A percentile compares a stretch with the other conserved stretches of the same genome.
These are phyloP conservation scores for Rhinogobio ventralis DNA, from an alignment of 2,797 vertebrate species.

Conservation along the genomic window DNA sequence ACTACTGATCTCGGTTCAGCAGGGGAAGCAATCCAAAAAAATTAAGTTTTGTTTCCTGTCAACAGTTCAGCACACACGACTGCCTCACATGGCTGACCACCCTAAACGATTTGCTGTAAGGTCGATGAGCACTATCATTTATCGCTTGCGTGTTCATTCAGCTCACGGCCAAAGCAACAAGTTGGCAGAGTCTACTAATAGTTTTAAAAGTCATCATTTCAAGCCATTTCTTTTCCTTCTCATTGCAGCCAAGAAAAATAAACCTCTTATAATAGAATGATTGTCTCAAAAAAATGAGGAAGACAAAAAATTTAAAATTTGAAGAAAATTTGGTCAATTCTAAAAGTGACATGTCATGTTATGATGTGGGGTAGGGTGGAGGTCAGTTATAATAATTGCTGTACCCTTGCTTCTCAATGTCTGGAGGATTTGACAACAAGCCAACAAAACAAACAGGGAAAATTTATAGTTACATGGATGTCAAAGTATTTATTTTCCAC, in stretches of 20 bases:
- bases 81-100: not conserved
- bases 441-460: not conserved
- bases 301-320: too few species aligned
- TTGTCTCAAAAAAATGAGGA: not conserved
- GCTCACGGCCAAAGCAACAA: not conserved
- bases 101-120: not conserved
- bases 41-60: not conserved
- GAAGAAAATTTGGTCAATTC: not conserved
- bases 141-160: not conserved
- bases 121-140: not conserved
- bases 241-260: not conserved
- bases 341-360: not conserved
- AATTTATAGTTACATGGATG: not conserved
- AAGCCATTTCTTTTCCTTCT: not conserved
- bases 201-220: constrained; percentile 17
- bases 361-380: constrained; percentile 3
- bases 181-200: not conserved
- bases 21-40: not conserved
- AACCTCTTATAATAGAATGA: constrained; percentile 17
- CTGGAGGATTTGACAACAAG: not conserved
- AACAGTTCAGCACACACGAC: not conserved
- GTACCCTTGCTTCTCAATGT: not conserved
- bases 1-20: not conserved
- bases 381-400: not conserved
- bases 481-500: not conserved